These are phyloP conservation scores for Fistularia tabacaria DNA, from an alignment of 2,797 vertebrate species.

Conservation along the genomic window DNA sequence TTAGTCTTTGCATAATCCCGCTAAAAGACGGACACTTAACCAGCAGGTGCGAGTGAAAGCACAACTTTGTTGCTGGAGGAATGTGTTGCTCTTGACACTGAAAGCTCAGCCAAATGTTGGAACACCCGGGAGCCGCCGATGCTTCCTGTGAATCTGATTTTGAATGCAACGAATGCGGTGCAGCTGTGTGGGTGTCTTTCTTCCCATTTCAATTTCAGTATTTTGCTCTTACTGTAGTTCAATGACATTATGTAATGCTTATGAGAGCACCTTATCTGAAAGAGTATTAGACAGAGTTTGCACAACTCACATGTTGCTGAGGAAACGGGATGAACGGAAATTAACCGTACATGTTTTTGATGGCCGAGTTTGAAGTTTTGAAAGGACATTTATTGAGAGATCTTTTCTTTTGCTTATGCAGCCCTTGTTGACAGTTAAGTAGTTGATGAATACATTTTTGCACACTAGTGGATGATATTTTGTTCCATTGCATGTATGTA, in stretches of 20 bases:
- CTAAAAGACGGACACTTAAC: not conserved
- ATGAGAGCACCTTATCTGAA: constrained; percentile 66
- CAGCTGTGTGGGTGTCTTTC: constrained; percentile 60
- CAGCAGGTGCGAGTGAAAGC: not conserved
- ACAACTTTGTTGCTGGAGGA: not conserved
- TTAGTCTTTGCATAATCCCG: not conserved
- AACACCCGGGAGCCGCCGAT: constrained; percentile 37
- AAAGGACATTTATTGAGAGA: not conserved
- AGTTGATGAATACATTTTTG: constrained; percentile 12
- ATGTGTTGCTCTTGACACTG: constrained; percentile 12
- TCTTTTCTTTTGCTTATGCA: not conserved
- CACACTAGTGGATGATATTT: constrained; percentile 1
- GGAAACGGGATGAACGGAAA: not conserved
- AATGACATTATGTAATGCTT: constrained; percentile 69
- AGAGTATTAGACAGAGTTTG: constrained; percentile 56
- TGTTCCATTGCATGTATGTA: constrained; percentile 10
- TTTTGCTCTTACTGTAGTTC: constrained; percentile 54
- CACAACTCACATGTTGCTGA: constrained; percentile 16
- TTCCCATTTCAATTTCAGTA: constrained; percentile 41
- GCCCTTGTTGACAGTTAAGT: not conserved
- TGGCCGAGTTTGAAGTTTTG: not conserved
- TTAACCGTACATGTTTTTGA: not conserved
- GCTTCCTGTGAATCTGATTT: constrained; percentile 42
- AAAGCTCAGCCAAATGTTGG: constrained; percentile 21
- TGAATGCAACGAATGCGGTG: constrained; percentile 29